A percentile compares a stretch with the other conserved stretches of the same genome.
These are phyloP conservation scores for Mormyrus iriodes DNA, from an alignment of 2,113 vertebrate species.

Conservation along the genomic window DNA sequence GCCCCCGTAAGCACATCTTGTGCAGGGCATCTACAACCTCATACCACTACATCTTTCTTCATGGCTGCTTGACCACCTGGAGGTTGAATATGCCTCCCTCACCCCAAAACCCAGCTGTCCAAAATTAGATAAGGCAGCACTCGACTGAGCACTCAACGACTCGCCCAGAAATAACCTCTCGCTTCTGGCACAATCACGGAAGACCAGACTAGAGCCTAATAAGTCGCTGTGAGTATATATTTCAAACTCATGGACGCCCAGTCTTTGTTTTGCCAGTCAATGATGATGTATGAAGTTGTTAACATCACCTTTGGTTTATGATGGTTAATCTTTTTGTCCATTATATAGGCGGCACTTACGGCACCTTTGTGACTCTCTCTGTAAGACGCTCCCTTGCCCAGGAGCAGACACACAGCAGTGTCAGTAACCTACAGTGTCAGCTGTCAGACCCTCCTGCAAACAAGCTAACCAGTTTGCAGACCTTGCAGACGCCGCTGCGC, in stretches of 20 bases:
- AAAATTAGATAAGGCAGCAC: not conserved
- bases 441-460: not conserved
- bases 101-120: not conserved
- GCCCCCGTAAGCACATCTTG: not conserved
- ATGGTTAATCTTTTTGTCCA: too few relatives aligned
- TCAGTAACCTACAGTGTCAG: not conserved
- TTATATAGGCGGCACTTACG: not conserved
- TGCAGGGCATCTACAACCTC: not conserved
- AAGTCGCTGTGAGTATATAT: not conserved
- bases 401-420: not conserved
- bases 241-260: not conserved
- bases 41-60: not conserved
- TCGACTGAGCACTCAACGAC: not conserved
- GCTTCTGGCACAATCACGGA: not conserved
- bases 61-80: constrained; percentile 1
- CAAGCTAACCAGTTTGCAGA: not conserved
- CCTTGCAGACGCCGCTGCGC: not conserved
- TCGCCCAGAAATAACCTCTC: not conserved
- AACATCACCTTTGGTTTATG: not conserved
- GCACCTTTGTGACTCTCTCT: not conserved
- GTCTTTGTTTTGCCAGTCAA: not conserved
- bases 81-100: not conserved
- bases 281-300: not conserved
- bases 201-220: not conserved
- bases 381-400: not conserved